phyloP scores from a whole-genome alignment of 2,797 vertebrate genomes.

The Megalops cyprinoides region DNA sequence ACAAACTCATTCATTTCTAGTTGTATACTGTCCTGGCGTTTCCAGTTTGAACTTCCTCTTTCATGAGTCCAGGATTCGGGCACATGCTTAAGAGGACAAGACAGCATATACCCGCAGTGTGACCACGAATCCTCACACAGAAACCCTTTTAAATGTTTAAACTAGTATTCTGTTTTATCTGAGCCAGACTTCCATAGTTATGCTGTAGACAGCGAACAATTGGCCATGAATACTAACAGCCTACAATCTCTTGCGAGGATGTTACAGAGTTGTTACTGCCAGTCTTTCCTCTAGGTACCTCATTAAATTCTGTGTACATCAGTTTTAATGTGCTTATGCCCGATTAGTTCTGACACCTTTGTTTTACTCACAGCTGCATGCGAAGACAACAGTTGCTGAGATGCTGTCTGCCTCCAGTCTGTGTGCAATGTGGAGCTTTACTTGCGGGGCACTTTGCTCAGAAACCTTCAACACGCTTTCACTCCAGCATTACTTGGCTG shows the following conservation, averaged over 20 bases:
- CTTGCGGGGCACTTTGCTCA: too few relatives aligned
- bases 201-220: not conserved
- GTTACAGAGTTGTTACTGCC: not conserved
- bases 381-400: not conserved
- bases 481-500: not conserved
- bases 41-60: too few relatives aligned
- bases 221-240: not conserved
- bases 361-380: not conserved
- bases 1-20: too few relatives aligned
- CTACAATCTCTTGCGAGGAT: not conserved
- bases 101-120: too few relatives aligned
- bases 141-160: not conserved
- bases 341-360: not conserved
- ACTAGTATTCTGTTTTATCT: not conserved
- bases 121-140: too few relatives aligned
- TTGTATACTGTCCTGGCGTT: too few relatives aligned
- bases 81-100: too few relatives aligned
- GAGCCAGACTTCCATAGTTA: not conserved
- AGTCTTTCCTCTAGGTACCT: not conserved
- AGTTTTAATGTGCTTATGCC: not conserved
- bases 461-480: not conserved
- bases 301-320: constrained; percentile 2
- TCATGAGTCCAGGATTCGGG: too few relatives aligned
- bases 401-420: not conserved
- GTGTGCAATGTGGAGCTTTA: too few relatives aligned